A percentile compares a stretch with the other conserved stretches of the same genome.
phyloP scores from a whole-genome alignment of 1,140 invertebrate genomes.

The Brachionus rotundiformis region DNA sequence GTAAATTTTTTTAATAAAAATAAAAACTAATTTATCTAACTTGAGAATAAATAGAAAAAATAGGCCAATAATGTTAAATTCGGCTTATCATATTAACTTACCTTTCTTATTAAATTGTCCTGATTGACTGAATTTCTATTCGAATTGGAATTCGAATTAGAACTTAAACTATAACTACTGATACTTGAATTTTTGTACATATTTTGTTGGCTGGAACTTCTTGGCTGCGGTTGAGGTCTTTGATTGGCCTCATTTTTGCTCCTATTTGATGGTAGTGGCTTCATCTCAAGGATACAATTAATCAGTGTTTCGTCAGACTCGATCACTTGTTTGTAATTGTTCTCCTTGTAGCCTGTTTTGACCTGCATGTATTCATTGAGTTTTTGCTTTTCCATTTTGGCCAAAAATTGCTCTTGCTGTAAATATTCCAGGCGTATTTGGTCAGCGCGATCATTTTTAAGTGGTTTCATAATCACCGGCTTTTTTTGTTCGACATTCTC shows the following conservation, averaged over 20 bases:
- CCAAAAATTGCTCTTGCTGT: slow-evolving; percentile 1
- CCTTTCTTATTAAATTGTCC: neutral
- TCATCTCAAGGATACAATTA: slow-evolving; percentile 41
- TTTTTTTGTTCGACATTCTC: neutral
- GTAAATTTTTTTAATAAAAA: too few relatives aligned
- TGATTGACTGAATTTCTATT: slow-evolving; percentile 22
- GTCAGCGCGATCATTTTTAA: slow-evolving; percentile 1
- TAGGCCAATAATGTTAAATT: neutral
- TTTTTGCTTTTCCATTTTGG: slow-evolving; percentile 6
- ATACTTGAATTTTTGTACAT: neutral
- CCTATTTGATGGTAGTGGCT: neutral
- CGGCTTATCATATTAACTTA: neutral
- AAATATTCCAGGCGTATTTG: slow-evolving; percentile 24
- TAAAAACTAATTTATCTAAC: too few relatives aligned
- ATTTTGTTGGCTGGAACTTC: neutral
- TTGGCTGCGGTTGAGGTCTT: neutral
- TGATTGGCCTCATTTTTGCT: neutral
- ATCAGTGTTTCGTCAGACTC: slow-evolving; percentile 13
- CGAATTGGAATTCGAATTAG: slow-evolving; percentile 10
- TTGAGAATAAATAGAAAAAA: neutral
- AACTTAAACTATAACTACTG: slow-evolving; percentile 34
- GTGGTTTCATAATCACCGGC: neutral
- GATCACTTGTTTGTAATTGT: neutral
- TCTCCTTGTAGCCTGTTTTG: neutral
- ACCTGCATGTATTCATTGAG: neutral